Evolutionary conservation across 1,140 invertebrate genomes (phyloP), one percentile per base, ranked within the genome.

Genomic region (Berghia stephanieae): DNA sequence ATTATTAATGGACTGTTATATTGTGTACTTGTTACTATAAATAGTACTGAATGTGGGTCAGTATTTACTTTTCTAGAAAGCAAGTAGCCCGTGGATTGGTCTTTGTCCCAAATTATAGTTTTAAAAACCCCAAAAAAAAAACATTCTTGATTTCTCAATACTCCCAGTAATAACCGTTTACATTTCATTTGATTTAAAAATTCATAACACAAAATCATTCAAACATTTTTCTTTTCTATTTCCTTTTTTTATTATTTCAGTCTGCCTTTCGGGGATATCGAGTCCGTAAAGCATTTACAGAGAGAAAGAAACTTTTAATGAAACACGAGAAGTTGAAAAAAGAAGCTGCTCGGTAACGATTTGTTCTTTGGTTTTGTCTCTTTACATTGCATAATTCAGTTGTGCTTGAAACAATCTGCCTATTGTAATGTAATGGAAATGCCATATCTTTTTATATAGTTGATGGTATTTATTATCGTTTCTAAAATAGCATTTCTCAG

Each of bases 301-400:
- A 88, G 78, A 82, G 88, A 57, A 89, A 89, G 75, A 82, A 84
- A 60, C 77, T 89, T n/a, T 79, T 89, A 27, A 89, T 89, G 88
- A 88, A 88, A 79, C 88, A 89, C 79, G 88, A 89, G 77, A 87
- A 88, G 72, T 72, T 89, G 38, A 86, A 86, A 63, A 89, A 88
- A 79, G 87, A 88, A 75, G 88, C 88, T 77, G 88, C 86, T 36
- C 86, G 85, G 87, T 88, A 73, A 75, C 68, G 43, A 40, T 36
- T 34, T 60, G 2, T 43, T 57, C 44, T 75, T 77, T 52, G 16
- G 24, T 31, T 40, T 24, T 0, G 34, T 31, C 1, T 13, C 27
- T 49, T 16, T n/a, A 0, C 34, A 31, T 73, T 57, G 27, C 46
- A 36, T 46, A 18, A 27, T 34, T 43, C 10, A 2, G 40, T 13